Conservation (phyloP, 2,888 invertebrate genomes). For the Euclidia mi region DNA sequence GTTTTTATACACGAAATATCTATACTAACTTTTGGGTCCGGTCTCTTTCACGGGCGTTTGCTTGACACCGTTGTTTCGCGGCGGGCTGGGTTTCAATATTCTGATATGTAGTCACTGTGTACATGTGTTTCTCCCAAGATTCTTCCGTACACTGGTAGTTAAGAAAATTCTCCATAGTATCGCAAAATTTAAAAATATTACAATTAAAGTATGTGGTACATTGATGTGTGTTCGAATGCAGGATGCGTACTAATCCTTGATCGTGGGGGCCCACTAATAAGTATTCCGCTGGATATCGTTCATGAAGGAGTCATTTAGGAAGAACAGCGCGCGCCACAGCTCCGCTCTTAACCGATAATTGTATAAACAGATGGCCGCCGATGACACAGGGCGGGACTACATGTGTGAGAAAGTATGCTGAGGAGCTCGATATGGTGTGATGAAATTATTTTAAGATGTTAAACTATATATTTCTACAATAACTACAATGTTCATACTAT, state of each 20-base stretch:
- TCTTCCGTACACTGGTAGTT: conserved; percentile 76
- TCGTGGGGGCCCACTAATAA: conserved; percentile 77
- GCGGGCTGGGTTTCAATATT: conserved; percentile 73
- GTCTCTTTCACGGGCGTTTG: conserved; percentile 95
- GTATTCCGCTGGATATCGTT: conserved; percentile 81
- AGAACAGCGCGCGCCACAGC: conserved; percentile 88
- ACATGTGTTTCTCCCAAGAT: conserved; percentile 75
- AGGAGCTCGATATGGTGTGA: not conserved
- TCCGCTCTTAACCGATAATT: conserved; percentile 87
- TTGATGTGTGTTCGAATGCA: conserved; percentile 55
- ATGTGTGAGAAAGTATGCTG: conserved; percentile 23
- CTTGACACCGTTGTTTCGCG: conserved; percentile 92
- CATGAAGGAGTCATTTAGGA: conserved; percentile 89
- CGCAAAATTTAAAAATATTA: too few relatives aligned
- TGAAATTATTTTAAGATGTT: too few relatives aligned
- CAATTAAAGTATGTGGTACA: conserved; percentile 13
- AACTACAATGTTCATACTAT: too few relatives aligned
- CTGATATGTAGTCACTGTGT: conserved; percentile 64
- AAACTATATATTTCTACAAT: too few relatives aligned
- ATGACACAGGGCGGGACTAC: conserved; percentile 70
- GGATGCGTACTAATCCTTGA: conserved; percentile 77
- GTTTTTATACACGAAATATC: conserved; percentile 26
- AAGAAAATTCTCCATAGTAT: conserved; percentile 81
- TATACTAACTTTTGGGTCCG: conserved; percentile 94
- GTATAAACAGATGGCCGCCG: conserved; percentile 88